Base-by-base conservation (phyloP, 2,797 vertebrate genomes). In the Mionectes olivaceus region DNA sequence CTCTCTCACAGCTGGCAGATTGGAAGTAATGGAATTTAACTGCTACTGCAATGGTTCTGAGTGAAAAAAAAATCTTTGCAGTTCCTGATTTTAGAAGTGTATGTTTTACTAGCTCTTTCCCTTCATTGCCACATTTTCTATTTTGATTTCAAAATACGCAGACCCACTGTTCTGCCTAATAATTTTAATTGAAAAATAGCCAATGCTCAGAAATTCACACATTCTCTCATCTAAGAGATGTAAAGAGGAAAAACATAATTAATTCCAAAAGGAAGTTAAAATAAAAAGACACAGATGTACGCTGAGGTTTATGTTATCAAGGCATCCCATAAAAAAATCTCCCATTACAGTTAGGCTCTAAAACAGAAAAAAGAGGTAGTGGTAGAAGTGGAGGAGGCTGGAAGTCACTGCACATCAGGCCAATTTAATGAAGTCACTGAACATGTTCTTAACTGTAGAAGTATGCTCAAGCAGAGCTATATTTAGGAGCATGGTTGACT, bases 21-120 rank as follows among this genome's bases (percentile, higher is more conserved):
- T 87, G 92, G 68, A 94, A 95, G 75, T 89, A 96, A 94, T 87
- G 53, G 93, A 92, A 92, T 96, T 96, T 94, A 93, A 89, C 90
- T 91, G 87, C 79, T 81, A 35, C 27, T 81, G 64, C 82, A 87
- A 32, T 33, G 83, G 11, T 84, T 93, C 78, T 88, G 64, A 63
- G 71, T 1, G 10, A n/a, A 69, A 73, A 79, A 39, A 84, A 63
- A 91, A 60, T 19, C 39, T 89, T 73, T 74, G 30, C 49, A 37
- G 27, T 97, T 77, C 49, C 60, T 57, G 49, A 57, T 80, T 87
- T 87, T 80, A 69, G 53, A 92, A 84, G 89, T 56, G 2, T 59
- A 8, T 90, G 27, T 57, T 80, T 91, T 85, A 68, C 77, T 77
- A 50, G 24, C 41, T 87, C 33, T 90, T 95, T 76, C 35, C 28